phyloP scores from a whole-genome alignment of 2,888 invertebrate species.

The Creontiades dilutus region DNA sequence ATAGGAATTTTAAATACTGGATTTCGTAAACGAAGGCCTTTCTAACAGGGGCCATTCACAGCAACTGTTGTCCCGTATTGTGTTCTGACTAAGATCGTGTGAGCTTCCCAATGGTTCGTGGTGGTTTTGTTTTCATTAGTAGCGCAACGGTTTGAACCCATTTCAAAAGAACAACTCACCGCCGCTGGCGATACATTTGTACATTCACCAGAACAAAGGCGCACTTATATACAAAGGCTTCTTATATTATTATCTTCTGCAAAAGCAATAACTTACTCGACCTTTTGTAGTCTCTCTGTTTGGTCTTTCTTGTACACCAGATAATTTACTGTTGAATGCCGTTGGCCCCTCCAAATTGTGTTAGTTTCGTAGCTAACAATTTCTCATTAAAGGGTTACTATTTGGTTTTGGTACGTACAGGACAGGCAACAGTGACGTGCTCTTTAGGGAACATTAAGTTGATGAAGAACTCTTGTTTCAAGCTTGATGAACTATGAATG shows the following conservation, averaged over 20 bases:
- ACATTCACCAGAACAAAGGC: neutral
- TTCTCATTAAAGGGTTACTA: too few relatives aligned
- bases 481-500: too few relatives aligned
- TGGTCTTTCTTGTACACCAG: neutral
- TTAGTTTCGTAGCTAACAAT: too few relatives aligned
- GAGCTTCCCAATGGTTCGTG: neutral
- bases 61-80: too few relatives aligned
- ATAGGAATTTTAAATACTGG: too few relatives aligned
- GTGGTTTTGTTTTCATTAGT: neutral
- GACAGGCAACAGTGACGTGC: too few relatives aligned
- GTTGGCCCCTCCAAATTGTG: too few relatives aligned
- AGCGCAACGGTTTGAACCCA: neutral
- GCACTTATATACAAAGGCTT: neutral
- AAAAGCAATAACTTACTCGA: neutral
- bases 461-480: too few relatives aligned
- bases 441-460: too few relatives aligned
- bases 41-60: too few relatives aligned
- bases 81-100: neutral
- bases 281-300: neutral
- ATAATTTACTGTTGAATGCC: neutral
- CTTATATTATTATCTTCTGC: slow-evolving; percentile 23
- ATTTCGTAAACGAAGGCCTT: too few relatives aligned
- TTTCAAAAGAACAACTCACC: slow-evolving; percentile 13
- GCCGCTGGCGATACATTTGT: slow-evolving; percentile 24
- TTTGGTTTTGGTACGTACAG: too few relatives aligned